Evolutionary conservation across 2,113 vertebrate genomes (phyloP).

Genomic region (Crypturellus undulatus): DNA sequence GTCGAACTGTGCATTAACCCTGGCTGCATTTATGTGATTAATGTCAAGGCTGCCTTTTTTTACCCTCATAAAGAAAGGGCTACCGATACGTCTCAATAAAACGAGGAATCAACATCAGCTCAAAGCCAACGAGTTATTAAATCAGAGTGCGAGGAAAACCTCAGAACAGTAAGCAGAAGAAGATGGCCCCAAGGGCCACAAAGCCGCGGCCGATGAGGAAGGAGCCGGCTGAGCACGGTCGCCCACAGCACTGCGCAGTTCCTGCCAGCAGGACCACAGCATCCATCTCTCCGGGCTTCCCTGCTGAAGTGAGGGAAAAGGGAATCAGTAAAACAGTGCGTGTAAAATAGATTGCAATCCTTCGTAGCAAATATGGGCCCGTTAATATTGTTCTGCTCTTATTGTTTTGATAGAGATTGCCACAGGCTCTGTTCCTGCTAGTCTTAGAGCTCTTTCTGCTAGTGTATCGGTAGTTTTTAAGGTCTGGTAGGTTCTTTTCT

Average conservation of each 20-base stretch:
- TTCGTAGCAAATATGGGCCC: not conserved
- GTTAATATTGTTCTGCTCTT: fast-evolving
- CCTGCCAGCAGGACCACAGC: not conserved
- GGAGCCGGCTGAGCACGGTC: not conserved
- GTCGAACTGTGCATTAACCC: not conserved
- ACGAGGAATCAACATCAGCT: conserved; percentile 2
- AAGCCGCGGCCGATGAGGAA: not conserved
- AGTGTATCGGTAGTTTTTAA: not conserved
- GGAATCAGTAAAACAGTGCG: not conserved
- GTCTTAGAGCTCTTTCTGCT: not conserved
- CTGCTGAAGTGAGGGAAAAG: not conserved
- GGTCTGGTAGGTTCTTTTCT: not conserved
- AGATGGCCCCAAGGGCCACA: not conserved
- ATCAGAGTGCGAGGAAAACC: conserved; percentile 1
- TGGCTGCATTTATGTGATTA: not conserved
- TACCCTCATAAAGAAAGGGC: not conserved
- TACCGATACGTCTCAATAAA: conserved; percentile 24
- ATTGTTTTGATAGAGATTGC: not conserved
- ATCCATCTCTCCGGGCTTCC: not conserved
- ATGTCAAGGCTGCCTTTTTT: conserved; percentile 33
- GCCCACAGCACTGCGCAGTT: not conserved
- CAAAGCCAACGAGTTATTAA: conserved; percentile 25
- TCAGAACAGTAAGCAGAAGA: not conserved
- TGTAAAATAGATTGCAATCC: not conserved
- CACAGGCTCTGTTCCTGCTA: not conserved